These are phyloP conservation scores for Babylonia areolata DNA, from an alignment of 1,140 invertebrate species.

Conservation along the genomic window DNA sequence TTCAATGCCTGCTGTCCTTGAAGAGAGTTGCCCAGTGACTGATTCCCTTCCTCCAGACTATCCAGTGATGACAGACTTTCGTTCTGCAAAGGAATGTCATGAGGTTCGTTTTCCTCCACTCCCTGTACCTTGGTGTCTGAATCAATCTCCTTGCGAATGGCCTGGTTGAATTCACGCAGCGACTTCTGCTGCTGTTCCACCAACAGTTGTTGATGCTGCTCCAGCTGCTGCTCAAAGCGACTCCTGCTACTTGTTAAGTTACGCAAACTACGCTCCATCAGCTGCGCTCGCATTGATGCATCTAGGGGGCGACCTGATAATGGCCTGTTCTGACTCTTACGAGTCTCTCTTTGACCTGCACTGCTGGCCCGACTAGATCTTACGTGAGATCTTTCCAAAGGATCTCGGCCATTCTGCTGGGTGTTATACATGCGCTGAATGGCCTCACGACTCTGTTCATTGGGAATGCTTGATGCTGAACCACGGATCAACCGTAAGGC, in stretches of 20 bases:
- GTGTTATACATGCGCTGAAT: constrained; percentile 6
- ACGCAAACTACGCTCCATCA: constrained; percentile 60
- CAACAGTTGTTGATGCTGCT: constrained; percentile 62
- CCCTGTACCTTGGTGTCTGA: constrained; percentile 26
- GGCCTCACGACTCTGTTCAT: constrained; percentile 4
- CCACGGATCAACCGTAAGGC: constrained; percentile 55
- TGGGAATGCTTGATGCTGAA: constrained; percentile 36
- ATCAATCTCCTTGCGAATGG: constrained; percentile 60
- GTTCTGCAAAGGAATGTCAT: constrained; percentile 32
- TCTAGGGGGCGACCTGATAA: constrained; percentile 36
- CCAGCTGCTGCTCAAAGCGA: constrained; percentile 71
- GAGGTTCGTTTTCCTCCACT: constrained; percentile 27
- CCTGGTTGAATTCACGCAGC: constrained; percentile 62
- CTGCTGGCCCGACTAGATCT: constrained; percentile 35
- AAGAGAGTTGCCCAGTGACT: neutral
- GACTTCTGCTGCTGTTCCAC: constrained; percentile 64
- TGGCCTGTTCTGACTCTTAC: constrained; percentile 32
- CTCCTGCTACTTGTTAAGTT: constrained; percentile 62
- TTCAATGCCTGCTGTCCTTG: neutral
- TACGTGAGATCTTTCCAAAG: constrained; percentile 49
- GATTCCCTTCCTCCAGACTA: constrained; percentile 55
- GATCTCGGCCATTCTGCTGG: constrained; percentile 42
- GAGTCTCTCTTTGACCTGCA: neutral
- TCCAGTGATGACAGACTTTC: constrained; percentile 66
- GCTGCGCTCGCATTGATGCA: constrained; percentile 40